Evolutionary conservation across 2,113 vertebrate species (phyloP).

Genomic region (Arvicanthis niloticus): DNA sequence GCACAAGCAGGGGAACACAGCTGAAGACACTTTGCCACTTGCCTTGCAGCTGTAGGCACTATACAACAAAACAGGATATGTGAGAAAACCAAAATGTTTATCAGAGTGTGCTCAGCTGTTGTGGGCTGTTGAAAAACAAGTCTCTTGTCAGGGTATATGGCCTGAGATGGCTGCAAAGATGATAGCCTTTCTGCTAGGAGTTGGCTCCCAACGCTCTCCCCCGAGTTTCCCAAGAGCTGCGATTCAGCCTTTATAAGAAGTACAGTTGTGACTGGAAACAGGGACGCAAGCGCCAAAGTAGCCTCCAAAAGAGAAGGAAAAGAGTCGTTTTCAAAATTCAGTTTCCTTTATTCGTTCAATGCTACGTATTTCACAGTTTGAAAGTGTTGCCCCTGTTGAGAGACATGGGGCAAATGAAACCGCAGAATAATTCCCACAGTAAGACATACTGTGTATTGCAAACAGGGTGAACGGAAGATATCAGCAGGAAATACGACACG

Average conservation of each 20-base stretch:
- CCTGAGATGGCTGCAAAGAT: no score
- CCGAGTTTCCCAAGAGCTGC: background rate
- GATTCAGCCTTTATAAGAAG: background rate
- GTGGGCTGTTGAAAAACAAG: no score
- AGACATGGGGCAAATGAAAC: background rate
- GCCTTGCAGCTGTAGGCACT: no score
- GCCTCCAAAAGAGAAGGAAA: background rate
- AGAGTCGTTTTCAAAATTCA: background rate
- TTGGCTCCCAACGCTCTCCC: no score
- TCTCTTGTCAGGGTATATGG: no score
- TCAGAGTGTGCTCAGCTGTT: no score
- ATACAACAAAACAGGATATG: no score
- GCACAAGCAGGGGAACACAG: no score
- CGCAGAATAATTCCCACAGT: background rate
- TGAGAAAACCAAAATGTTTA: no score
- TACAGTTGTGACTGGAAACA: background rate
- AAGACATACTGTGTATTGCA: background rate
- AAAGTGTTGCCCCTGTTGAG: background rate
- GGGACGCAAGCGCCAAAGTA: background rate
- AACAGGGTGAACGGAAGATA: background rate
- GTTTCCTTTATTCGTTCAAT: background rate
- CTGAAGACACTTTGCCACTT: no score
- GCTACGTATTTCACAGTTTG: background rate
- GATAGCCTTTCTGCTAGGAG: no score
- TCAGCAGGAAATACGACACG: background rate